Base-by-base conservation (phyloP, 2,888 invertebrate species). In the Masnerella sp. region DNA sequence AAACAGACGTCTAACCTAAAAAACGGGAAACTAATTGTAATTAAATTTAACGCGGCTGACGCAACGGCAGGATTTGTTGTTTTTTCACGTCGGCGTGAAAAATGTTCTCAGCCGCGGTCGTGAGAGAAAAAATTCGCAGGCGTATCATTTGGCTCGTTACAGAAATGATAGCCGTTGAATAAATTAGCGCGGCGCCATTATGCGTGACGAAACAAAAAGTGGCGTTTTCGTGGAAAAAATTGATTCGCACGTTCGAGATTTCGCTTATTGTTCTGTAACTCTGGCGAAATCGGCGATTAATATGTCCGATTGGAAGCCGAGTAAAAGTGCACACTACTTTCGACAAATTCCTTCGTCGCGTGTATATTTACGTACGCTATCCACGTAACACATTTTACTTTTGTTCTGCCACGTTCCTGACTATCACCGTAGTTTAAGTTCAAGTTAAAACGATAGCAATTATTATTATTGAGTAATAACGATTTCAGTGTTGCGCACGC, bases 161-260 rank as follows among this genome's bases (percentile, higher is more conserved):
- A 43, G 25, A 59, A 59, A 52, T 59, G 59, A 68, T 59, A 43
- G 56, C 14, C 22, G 43, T 42, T 30, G 68, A 59, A 68, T 68
- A 59, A 59, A 68, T 52, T 45, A 68, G 68, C 20, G 18, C 28
- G 20, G 32, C 15, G 34, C 47, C 42, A 62, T 62, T 62, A 64
- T 32, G 58, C 51, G 38, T 64, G 58, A 64, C 56, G 64, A 43
- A 58, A 58, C 43, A 22, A 42, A 49, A 69, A 69, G 25, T 45
- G 15, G 43, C 32, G 9, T 40, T 52, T 68, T 61, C 14, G 17
- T n/a, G 34, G n/a, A 20, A 32, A 11, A 47, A 72, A 67, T 67
- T 32, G 49, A 64, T 64, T 68, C 68, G 52, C 73, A 68, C 73
- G 73, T 68, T 74, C 68, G 73, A 68, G 68, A 74, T 74, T 69